A percentile compares a stretch with the other conserved stretches of the same genome.
phyloP scores from a whole-genome alignment of 2,113 vertebrate genomes.

The Procavia capensis region DNA sequence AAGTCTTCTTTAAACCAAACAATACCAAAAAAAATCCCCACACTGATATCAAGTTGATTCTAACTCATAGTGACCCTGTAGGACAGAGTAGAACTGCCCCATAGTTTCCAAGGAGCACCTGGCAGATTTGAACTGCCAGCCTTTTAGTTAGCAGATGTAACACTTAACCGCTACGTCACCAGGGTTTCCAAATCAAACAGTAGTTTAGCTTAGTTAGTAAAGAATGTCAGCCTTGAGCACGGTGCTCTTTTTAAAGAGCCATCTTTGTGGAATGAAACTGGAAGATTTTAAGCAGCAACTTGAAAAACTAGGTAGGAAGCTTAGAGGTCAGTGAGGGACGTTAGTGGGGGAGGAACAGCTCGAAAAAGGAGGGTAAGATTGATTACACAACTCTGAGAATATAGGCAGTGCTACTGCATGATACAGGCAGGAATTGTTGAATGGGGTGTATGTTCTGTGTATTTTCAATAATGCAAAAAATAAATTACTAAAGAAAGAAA shows the following conservation, averaged over 20 bases:
- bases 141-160: too few species aligned
- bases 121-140: too few species aligned
- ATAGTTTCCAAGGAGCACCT: too few species aligned
- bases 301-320: neutral
- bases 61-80: too few species aligned
- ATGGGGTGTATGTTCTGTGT: neutral
- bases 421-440: neutral
- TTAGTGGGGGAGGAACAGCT: neutral
- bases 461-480: neutral
- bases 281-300: neutral
- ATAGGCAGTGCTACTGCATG: neutral
- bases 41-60: too few species aligned
- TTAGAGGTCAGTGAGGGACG: neutral
- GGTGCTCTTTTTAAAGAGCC: neutral
- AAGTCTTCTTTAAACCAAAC: neutral
- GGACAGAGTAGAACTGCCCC: too few species aligned
- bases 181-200: neutral
- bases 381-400: neutral
- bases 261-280: neutral
- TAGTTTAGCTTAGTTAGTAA: neutral
- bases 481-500: slow-evolving; percentile 20
- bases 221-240: neutral
- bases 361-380: neutral
- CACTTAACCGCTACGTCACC: too few species aligned
- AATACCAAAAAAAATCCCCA: too few species aligned